Base-by-base conservation (phyloP, 2,797 vertebrate species). In the Sebastes melanostomus region DNA sequence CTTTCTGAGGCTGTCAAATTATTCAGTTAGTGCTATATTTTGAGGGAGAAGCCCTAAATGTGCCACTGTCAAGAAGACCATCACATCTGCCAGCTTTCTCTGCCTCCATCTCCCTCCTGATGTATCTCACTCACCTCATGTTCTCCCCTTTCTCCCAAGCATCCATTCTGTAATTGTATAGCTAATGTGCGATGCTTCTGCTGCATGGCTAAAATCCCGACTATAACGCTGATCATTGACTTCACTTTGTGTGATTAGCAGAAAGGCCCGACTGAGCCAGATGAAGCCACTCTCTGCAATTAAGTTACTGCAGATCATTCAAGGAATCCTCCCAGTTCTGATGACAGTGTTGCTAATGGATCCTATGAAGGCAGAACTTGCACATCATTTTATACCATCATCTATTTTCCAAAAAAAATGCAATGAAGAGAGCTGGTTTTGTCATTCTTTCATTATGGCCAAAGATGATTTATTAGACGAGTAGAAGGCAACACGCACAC, bases 221-320 rank as follows among this genome's bases (percentile, higher is more conserved):
- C 82, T 27, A 61, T 77, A 72, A 76, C 80, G 78, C 87, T 78
- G 70, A 86, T 72, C 79, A 81, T 90, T 84, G 88, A 89, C 91
- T 93, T 91, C 88, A 93, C 91, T 94, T 92, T 94, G 90, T 77
- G 80, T 93, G 89, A 95, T 94, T 91, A 92, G 86, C 86, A 74
- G 76, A 76, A 62, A 83, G 84, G 77, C 76, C 66, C 20, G 30
- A 34, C 60, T 32, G 70, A 83, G 88, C 89, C 86, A 89, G 67
- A 77, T 88, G 71, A 24, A 62, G 78, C 85, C 82, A 91, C 93
- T 92, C 82, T 81, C 61, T 84, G 80, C 88, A 91, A 89, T 93
- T 80, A 87, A 83, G 84, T 81, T 82, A 77, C 88, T 89, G 86
- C 83, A 81, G 77, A 84, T 63, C 78, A 72, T 74, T 83, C 62